These are phyloP conservation scores for Sus scrofa DNA, from an alignment of 2,113 vertebrate species.

Conservation along the genomic window DNA sequence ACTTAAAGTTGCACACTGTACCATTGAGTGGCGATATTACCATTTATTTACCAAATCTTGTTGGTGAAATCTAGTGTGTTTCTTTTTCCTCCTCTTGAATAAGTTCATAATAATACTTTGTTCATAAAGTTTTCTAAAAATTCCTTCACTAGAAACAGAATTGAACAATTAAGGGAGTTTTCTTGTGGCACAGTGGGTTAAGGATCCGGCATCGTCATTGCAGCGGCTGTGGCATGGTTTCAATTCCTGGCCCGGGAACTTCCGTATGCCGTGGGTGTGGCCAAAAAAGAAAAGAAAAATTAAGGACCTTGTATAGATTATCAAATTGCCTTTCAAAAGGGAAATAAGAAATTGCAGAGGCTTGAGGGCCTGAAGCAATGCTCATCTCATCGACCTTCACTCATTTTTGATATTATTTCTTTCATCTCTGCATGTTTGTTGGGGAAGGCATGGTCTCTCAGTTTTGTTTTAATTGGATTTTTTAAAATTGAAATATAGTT, in stretches of 20 bases:
- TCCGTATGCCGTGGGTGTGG: too few species aligned
- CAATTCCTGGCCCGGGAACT: too few species aligned
- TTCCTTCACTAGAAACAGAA: too few species aligned
- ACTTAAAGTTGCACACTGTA: background rate
- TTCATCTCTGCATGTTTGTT: background rate
- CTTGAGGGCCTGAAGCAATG: background rate
- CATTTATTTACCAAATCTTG: background rate
- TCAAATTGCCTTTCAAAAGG: background rate
- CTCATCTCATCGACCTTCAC: background rate
- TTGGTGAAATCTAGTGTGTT: constrained; percentile 1
- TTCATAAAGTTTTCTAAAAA: background rate
- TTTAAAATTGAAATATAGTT: background rate
- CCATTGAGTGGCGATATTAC: background rate
- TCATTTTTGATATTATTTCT: background rate
- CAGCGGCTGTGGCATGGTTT: too few species aligned
- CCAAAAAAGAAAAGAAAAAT: background rate
- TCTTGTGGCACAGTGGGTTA: too few species aligned
- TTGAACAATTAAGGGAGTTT: too few species aligned
- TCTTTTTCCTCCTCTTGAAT: background rate
- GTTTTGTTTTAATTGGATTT: background rate
- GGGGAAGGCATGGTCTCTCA: background rate
- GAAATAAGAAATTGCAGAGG: background rate
- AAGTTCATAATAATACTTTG: background rate
- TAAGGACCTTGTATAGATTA: background rate
- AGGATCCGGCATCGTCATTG: too few species aligned